Percentiles rank a stretch among this genome's conserved stretches.
These are phyloP conservation scores for Gandaritis pyraliata DNA, from an alignment of 2,888 invertebrate genomes.

Conservation along the genomic window DNA sequence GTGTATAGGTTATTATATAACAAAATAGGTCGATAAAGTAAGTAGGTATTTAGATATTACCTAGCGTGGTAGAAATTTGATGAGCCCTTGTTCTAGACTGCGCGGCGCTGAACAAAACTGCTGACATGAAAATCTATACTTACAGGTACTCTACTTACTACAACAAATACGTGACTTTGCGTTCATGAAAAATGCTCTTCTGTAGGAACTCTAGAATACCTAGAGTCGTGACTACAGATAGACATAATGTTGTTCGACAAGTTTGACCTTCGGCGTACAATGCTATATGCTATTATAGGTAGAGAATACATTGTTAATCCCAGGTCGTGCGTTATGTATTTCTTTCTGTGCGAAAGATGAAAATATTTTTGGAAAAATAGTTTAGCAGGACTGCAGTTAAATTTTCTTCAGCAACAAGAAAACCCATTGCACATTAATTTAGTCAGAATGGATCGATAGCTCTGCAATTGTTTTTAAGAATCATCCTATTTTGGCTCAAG, in stretches of 20 bases:
- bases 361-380: neutral
- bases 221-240: conserved; percentile 46
- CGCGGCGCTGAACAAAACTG: conserved; percentile 25
- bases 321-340: conserved; percentile 16
- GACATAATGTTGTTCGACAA: conserved; percentile 49
- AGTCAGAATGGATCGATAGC: too few species aligned
- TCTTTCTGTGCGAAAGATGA: conserved; percentile 5
- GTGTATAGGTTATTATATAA: too few species aligned
- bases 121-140: conserved; percentile 8
- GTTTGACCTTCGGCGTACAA: conserved; percentile 74
- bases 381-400: neutral
- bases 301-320: conserved; percentile 27
- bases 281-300: conserved; percentile 56
- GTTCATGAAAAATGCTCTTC: conserved; percentile 15
- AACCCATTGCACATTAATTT: too few species aligned
- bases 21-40: too few species aligned
- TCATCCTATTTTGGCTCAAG: too few species aligned
- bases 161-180: neutral
- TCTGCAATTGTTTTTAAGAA: too few species aligned
- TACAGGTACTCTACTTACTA: too few species aligned
- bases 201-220: conserved; percentile 33
- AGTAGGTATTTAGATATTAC: neutral
- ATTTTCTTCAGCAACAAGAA: neutral
- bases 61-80: conserved; percentile 26
- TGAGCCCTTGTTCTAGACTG: conserved; percentile 24